Percentiles rank a stretch among this genome's conserved stretches.
phyloP scores from a whole-genome alignment of 2,113 vertebrate species.

The Charina bottae region DNA sequence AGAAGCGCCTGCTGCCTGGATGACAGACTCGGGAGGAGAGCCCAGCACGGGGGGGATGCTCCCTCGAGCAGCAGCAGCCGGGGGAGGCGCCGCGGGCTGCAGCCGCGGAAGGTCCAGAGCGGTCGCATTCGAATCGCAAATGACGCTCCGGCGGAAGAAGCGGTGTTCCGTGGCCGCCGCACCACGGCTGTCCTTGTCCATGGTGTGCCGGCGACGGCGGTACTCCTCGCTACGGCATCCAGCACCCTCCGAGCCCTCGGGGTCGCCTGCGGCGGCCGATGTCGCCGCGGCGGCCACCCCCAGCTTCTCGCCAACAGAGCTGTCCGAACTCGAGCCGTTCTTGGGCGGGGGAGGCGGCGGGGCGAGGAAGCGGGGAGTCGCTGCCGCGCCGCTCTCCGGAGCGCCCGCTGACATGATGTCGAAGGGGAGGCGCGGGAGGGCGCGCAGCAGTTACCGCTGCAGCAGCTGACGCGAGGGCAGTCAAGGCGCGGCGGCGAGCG shows the following conservation, averaged over 20 bases:
- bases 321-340: constrained; percentile 91
- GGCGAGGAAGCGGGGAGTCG: constrained; percentile 72
- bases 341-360: constrained; percentile 85
- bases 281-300: constrained; percentile 41
- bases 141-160: constrained; percentile 96
- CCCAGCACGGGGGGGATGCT: constrained; percentile 50
- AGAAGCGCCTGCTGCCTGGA: constrained; percentile 43
- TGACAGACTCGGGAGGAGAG: constrained; percentile 53
- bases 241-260: constrained; percentile 45
- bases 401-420: constrained; percentile 73
- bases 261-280: constrained; percentile 25
- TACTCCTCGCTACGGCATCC: constrained; percentile 78
- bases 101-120: constrained; percentile 93
- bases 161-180: constrained; percentile 86
- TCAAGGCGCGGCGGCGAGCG: constrained; percentile 40
- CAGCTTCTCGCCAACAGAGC: constrained; percentile 82
- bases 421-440: constrained; percentile 22
- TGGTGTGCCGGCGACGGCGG: constrained; percentile 92
- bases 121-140: constrained; percentile 95
- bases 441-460: constrained; percentile 3
- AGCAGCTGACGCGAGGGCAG: constrained; percentile 33
- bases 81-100: constrained; percentile 76
- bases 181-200: constrained; percentile 94
- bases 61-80: constrained; percentile 44
- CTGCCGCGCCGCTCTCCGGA: constrained; percentile 50